Evolutionary conservation across 2,797 vertebrate species (phyloP).

Genomic region (Luscinia megarhynchos): DNA sequence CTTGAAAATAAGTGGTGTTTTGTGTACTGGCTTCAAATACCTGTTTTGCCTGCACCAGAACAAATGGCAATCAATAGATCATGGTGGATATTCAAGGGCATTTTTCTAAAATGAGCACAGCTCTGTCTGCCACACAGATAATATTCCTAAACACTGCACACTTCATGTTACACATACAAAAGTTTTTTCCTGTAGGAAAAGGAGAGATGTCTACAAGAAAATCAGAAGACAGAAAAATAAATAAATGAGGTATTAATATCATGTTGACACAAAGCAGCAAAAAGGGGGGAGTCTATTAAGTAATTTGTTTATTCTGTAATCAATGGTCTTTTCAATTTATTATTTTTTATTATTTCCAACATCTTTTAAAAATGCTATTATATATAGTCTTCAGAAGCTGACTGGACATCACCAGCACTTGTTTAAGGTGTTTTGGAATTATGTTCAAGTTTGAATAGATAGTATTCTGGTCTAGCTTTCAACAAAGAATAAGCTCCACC

Average conservation of each 20-base stretch:
- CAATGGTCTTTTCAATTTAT: neutral
- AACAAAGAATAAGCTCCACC: neutral
- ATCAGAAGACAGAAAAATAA: neutral
- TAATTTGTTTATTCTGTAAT: neutral
- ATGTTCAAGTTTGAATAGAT: neutral
- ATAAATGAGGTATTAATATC: neutral
- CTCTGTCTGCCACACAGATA: neutral
- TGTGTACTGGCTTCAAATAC: neutral
- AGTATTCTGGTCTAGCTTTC: neutral
- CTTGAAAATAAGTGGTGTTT: neutral
- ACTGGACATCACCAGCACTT: neutral
- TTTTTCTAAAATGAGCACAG: neutral
- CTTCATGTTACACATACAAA: neutral
- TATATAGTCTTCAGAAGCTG: neutral
- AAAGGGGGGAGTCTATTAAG: neutral
- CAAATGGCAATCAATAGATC: neutral
- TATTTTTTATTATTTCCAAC: neutral
- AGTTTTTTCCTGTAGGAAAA: neutral
- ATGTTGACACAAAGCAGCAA: accelerated
- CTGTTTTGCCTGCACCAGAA: neutral
- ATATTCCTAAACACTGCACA: neutral
- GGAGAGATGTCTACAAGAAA: neutral
- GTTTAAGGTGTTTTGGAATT: neutral
- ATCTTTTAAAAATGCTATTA: neutral
- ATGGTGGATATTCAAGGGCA: neutral